Base-by-base conservation (phyloP, 2,888 invertebrate genomes). In the Aspidiotus rigidus region DNA sequence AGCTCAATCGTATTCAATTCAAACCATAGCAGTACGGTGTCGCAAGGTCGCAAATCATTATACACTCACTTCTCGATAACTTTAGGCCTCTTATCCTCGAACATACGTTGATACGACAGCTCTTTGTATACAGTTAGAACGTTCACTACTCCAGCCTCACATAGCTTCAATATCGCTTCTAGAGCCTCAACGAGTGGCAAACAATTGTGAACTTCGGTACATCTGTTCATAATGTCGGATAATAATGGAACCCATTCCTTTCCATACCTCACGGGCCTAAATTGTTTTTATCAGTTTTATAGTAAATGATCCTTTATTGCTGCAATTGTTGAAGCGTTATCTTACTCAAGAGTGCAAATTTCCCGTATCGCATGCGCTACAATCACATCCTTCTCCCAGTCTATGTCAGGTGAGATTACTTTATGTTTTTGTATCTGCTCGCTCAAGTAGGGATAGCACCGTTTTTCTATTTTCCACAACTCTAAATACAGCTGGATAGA, bases 391-490 rank as follows among this genome's bases (percentile, higher is more conserved):
- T n/a, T 59, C 7, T 60, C 42, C 39, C 49, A 67, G 1, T 49
- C 16, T 7, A 56, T 28, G n/a, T 59, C 49, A 8, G 39, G 39
- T 13, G 40, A 10, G 39, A 17, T 54, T 2, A 13, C 16, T 41
- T 64, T 54, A 28, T 55, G 41, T 15, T 64, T 54, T 13, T 49
- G 41, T 13, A 67, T 44, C 8, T 59, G 49, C 16, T 67, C 67
- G 40, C 39, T 28, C 15, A 67, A n/a, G 49, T 28, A 67, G 1
- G 57, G 59, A 59, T 67, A 67, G 39, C 59, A 67, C 16, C 67
- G 42, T 60, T 67, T 57, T 49, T 67, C 67, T 13, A n/a, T 60
- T 59, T 53, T 67, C 67, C 67, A 67, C 40, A 67, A 60, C 28
- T 10, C 13, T 10, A 53, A 49, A 53, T 60, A 67, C 7, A 67